These are phyloP conservation scores for Clunio marinus DNA, from an alignment of 2,888 invertebrate species.

Conservation along the genomic window DNA sequence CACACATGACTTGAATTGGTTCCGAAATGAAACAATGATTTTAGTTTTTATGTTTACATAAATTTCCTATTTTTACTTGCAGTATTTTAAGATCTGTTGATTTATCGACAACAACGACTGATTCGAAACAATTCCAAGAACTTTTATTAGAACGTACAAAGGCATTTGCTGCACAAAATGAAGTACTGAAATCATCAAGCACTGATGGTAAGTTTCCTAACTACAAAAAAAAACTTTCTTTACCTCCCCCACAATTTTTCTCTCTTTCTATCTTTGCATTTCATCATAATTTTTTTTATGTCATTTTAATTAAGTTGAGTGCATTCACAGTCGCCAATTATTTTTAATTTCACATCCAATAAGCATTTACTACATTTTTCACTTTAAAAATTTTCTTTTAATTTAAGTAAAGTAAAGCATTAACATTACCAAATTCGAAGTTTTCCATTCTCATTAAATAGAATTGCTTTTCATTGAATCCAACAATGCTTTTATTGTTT, in stretches of 20 bases:
- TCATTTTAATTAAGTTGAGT: slow-evolving; percentile 32
- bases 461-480: too few species aligned
- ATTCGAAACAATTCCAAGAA: slow-evolving; percentile 65
- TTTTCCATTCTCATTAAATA: too few species aligned
- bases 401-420: too few species aligned
- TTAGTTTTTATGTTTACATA: slow-evolving; percentile 1
- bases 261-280: slow-evolving; percentile 39
- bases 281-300: slow-evolving; percentile 28
- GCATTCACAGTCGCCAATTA: slow-evolving; percentile 42
- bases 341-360: slow-evolving; percentile 44
- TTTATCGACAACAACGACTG: slow-evolving; percentile 56
- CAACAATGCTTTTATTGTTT: too few species aligned
- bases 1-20: neutral
- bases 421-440: too few species aligned
- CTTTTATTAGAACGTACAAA: slow-evolving; percentile 74
- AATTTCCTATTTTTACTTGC: slow-evolving; percentile 47
- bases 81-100: slow-evolving; percentile 77
- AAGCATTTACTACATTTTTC: slow-evolving; percentile 6
- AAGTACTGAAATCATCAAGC: slow-evolving; percentile 54
- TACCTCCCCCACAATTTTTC: slow-evolving; percentile 33
- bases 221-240: slow-evolving; percentile 23
- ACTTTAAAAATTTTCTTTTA: slow-evolving; percentile 2
- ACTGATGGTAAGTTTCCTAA: slow-evolving; percentile 50
- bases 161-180: slow-evolving; percentile 54
- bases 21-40: too few species aligned